phyloP scores from a whole-genome alignment of 1,140 invertebrate species.

The Drosophila arawakana region DNA sequence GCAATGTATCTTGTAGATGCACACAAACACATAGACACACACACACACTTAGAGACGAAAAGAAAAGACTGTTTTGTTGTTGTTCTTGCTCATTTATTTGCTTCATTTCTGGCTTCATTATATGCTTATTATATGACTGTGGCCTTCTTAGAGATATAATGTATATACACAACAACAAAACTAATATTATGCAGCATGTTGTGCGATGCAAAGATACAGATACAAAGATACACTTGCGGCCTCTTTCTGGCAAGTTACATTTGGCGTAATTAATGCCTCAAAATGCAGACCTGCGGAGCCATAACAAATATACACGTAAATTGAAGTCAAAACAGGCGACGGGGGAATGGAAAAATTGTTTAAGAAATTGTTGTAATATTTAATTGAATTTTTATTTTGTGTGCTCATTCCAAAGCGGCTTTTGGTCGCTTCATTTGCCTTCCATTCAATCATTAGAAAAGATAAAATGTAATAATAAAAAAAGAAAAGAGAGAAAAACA shows the following conservation, averaged over 20 bases:
- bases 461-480: conserved; percentile 76
- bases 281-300: conserved; percentile 63
- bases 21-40: too few relatives aligned
- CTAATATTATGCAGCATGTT: conserved; percentile 82
- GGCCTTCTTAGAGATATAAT: conserved; percentile 72
- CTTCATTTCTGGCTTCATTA: conserved; percentile 77
- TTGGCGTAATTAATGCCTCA: conserved; percentile 78
- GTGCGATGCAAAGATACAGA: conserved; percentile 70
- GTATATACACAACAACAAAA: conserved; percentile 62
- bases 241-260: conserved; percentile 55
- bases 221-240: conserved; percentile 41
- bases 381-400: conserved; percentile 72
- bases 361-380: conserved; percentile 79
- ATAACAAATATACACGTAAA: conserved; percentile 56
- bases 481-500: conserved; percentile 42
- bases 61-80: conserved; percentile 19
- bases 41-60: neutral
- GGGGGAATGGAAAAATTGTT: conserved; percentile 4
- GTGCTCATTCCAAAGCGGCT: conserved; percentile 35
- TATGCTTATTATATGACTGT: conserved; percentile 71
- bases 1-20: conserved; percentile 24
- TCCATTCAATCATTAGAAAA: conserved; percentile 70
- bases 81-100: conserved; percentile 79
- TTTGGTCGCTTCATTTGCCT: conserved; percentile 66
- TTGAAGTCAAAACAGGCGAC: conserved; percentile 32